A percentile compares a stretch with the other conserved stretches of the same genome.
These are phyloP conservation scores for Alcis repandata DNA, from an alignment of 2,888 invertebrate genomes.

Conservation along the genomic window DNA sequence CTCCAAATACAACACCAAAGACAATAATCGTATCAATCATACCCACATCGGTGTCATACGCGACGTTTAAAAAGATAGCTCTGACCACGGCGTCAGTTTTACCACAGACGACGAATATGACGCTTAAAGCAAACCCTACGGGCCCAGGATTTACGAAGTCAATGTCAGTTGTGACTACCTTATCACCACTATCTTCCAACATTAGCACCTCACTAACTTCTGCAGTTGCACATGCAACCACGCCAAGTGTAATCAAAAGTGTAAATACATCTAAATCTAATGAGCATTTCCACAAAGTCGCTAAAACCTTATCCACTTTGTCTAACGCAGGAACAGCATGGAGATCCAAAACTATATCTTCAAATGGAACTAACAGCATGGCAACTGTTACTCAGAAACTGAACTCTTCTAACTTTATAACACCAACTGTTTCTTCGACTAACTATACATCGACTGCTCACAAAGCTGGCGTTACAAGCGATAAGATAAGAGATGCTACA, in stretches of 20 bases:
- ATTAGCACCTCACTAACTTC: constrained; percentile 37
- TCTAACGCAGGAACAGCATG: constrained; percentile 46
- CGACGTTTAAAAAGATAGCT: constrained; percentile 78
- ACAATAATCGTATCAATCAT: constrained; percentile 83
- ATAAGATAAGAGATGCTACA: constrained; percentile 32
- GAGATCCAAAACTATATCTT: constrained; percentile 47
- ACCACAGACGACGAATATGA: constrained; percentile 57
- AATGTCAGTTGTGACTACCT: constrained; percentile 59
- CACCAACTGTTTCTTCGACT: constrained; percentile 41
- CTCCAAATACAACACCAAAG: constrained; percentile 73
- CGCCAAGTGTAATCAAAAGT: constrained; percentile 26
- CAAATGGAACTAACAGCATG: constrained; percentile 82
- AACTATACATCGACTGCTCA: constrained; percentile 59
- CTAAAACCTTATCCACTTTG: constrained; percentile 47
- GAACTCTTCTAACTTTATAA: constrained; percentile 70
- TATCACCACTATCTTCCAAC: constrained; percentile 54
- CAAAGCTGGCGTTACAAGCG: constrained; percentile 45
- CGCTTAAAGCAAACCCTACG: constrained; percentile 55
- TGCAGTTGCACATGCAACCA: constrained; percentile 35
- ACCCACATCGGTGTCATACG: constrained; percentile 80
- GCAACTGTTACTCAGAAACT: constrained; percentile 63
- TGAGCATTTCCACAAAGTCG: constrained; percentile 40
- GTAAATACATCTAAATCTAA: constrained; percentile 50
- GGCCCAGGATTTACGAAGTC: constrained; percentile 65
- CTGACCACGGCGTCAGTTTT: constrained; percentile 70